These are phyloP conservation scores for Seira ritae DNA, from an alignment of 2,888 invertebrate species.

Conservation along the genomic window DNA sequence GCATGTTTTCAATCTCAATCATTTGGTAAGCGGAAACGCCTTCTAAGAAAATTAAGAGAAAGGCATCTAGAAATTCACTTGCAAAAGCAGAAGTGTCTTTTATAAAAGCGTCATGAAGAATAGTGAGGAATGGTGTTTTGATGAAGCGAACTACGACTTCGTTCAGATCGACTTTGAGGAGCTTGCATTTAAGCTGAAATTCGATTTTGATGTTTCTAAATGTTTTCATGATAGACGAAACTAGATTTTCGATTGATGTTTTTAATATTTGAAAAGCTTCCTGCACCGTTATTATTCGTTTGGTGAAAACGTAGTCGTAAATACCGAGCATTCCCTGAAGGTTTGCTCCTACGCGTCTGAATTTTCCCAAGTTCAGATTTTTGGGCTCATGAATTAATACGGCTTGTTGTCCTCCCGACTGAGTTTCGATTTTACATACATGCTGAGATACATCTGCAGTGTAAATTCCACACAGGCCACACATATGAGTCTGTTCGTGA, in stretches of 20 bases:
- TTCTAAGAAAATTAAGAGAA: background rate
- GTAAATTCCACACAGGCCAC: background rate
- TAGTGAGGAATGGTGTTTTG: background rate
- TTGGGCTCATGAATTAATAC: background rate
- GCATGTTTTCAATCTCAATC: background rate
- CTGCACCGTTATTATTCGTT: background rate
- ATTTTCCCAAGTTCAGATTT: background rate
- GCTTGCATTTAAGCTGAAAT: background rate
- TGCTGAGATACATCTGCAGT: background rate
- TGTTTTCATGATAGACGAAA: background rate
- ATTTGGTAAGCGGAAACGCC: background rate
- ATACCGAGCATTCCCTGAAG: background rate
- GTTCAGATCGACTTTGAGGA: background rate
- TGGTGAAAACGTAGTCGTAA: background rate
- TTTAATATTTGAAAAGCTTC: background rate
- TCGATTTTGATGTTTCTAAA: background rate
- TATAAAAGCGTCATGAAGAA: background rate
- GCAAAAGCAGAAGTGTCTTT: background rate
- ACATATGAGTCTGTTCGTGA: background rate
- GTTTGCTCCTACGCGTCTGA: background rate
- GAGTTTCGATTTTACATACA: background rate
- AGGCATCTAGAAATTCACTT: background rate
- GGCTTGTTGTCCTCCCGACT: background rate
- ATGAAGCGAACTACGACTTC: background rate
- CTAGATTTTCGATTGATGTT: background rate